phyloP scores from a whole-genome alignment of 2,797 vertebrate genomes.

The Poecilia gillii region DNA sequence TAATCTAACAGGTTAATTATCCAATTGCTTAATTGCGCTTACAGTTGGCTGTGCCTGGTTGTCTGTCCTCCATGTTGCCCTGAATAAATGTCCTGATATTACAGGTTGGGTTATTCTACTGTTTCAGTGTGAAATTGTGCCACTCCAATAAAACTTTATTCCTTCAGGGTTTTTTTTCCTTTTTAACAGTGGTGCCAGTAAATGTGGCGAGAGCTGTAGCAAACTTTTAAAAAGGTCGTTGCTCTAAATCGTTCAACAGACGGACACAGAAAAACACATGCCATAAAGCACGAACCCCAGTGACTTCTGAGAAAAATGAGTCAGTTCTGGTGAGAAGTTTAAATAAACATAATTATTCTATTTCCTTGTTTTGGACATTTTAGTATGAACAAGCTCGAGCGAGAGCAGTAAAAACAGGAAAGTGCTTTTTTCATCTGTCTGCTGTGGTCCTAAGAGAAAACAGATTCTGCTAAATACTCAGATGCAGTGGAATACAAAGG shows the following conservation, averaged over 20 bases:
- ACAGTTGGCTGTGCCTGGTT: neutral
- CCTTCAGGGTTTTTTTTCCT: neutral
- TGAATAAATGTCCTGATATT: neutral
- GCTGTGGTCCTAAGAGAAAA: slow-evolving; percentile 4
- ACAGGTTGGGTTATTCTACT: neutral
- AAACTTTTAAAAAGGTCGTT: neutral
- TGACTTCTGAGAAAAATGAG: neutral
- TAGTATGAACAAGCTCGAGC: neutral
- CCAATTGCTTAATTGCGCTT: too few species aligned
- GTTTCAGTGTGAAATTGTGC: neutral
- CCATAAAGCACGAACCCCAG: neutral
- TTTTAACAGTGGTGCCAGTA: neutral
- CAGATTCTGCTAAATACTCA: slow-evolving; percentile 13
- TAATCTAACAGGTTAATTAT: too few species aligned
- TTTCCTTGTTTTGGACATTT: neutral
- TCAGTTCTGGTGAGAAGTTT: neutral
- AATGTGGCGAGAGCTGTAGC: neutral
- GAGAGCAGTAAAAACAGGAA: slow-evolving; percentile 6
- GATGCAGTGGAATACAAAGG: slow-evolving; percentile 12
- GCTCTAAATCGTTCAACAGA: neutral
- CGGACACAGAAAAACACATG: neutral
- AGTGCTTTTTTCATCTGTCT: slow-evolving; percentile 2
- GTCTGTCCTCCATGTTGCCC: neutral
- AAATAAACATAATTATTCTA: neutral
- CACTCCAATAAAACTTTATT: slow-evolving; percentile 1